Base-by-base conservation (phyloP, 2,113 vertebrate genomes). In the Papio anubis region DNA sequence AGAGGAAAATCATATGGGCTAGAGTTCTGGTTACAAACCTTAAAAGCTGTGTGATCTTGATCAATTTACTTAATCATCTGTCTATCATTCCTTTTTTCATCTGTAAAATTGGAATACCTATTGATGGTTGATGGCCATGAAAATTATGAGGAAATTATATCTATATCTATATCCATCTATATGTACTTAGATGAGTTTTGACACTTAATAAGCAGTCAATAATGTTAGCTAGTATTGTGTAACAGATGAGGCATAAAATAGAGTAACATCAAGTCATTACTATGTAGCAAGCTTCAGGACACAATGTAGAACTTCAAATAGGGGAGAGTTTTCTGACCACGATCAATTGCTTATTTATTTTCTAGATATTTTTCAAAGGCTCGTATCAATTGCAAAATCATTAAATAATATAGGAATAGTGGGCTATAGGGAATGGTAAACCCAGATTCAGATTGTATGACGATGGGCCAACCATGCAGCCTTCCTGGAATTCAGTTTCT, bases 301-400 rank as follows among this genome's bases (percentile, higher is more conserved):
- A 30, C 2, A 52, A 23, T 45, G 23, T 38, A 43, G 8, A 20
- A 64, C 59, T 92, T 75, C 64, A 96, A 43, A 59, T 21, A 64
- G 61, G 61, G 52, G 68, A 76, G 21, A 79, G 0, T 25, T 79
- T 17, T 66, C 10, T 76, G 12, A 23, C 9, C 64, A 73, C 45
- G 18, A 61, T 55, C 43, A n/a, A 21, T 61, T 82, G 52, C 17
- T 85, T 61, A 10, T 75, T 92, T 59, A 25, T 80, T 80, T 80
- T 80, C 48, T 80, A 11, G 50, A 55, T 80, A 40, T 64, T 89
- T 93, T 96, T 72, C 52, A 94, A 95, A 95, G 57, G 45, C 35
- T 73, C 14, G 2, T 23, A 55, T 93, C 50, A 57, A 27, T 30
- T 73, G 23, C 40, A 79, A 89, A 92, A 66, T 50, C 27, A 68